These are phyloP conservation scores for Forbesichthys agassizii DNA, from an alignment of 2,113 vertebrate species.

Conservation along the genomic window DNA sequence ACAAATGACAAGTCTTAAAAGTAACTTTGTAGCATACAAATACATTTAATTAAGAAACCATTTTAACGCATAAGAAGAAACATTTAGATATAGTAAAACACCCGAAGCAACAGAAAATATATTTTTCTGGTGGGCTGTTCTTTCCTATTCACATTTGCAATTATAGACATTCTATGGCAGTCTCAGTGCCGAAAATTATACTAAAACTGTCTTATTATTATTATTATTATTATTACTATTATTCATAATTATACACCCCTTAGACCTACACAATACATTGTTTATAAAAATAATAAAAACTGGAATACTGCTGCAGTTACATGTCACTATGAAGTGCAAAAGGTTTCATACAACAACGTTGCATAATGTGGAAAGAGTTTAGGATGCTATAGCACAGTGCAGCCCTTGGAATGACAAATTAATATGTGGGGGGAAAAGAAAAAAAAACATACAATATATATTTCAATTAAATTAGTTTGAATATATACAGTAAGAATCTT, in stretches of 20 bases:
- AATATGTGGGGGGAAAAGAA: background rate
- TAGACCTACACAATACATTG: background rate
- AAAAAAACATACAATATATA: background rate
- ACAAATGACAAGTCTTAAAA: too few relatives aligned
- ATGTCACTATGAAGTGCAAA: too few relatives aligned
- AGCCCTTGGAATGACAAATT: background rate
- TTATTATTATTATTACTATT: background rate
- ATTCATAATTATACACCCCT: too few relatives aligned
- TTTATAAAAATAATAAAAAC: background rate
- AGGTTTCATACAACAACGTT: too few relatives aligned
- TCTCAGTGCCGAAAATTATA: background rate
- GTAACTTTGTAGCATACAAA: too few relatives aligned
- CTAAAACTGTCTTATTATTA: background rate
- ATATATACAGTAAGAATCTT: constrained; percentile 21
- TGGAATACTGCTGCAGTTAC: background rate
- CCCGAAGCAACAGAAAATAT: background rate
- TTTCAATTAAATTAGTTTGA: background rate
- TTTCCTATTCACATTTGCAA: background rate
- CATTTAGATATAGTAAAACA: too few relatives aligned
- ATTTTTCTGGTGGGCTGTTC: background rate
- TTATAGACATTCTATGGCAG: background rate
- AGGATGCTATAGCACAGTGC: background rate
- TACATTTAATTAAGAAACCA: too few relatives aligned
- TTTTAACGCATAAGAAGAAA: too few relatives aligned
- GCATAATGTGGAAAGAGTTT: background rate